A percentile compares a stretch with the other conserved stretches of the same genome.
These are phyloP conservation scores for Barnardius zonarius DNA, from an alignment of 2,113 vertebrate species.

Conservation along the genomic window DNA sequence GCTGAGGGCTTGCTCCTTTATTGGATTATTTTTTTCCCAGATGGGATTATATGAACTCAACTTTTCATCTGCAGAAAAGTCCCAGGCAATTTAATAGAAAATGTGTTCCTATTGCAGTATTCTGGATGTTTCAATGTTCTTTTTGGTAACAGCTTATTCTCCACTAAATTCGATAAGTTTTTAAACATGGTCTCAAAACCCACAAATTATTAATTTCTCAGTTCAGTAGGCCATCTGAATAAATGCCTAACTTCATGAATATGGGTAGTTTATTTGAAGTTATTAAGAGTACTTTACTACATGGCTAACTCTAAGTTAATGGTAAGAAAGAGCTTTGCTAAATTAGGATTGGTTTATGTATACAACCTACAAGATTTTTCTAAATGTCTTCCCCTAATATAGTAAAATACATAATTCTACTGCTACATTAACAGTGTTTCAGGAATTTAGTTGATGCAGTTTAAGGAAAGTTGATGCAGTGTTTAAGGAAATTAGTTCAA, in stretches of 20 bases:
- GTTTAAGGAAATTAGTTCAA: neutral
- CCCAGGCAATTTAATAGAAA: neutral
- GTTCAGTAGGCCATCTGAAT: neutral
- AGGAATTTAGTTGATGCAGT: neutral
- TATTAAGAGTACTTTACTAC: neutral
- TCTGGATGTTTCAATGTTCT: neutral
- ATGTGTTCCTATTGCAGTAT: neutral
- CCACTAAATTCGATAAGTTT: neutral
- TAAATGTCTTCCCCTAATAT: neutral
- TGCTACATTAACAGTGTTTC: neutral
- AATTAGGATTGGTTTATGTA: neutral
- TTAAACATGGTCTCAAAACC: neutral
- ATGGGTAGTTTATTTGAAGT: neutral
- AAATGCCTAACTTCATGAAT: neutral
- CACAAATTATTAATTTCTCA: neutral
- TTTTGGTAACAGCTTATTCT: neutral
- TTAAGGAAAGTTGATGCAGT: neutral
- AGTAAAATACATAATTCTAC: neutral
- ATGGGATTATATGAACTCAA: conserved; percentile 8
- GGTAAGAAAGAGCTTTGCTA: neutral
- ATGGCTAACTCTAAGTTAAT: neutral
- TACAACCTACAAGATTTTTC: neutral
- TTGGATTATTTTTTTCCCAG: conserved; percentile 31
- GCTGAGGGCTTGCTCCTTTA: conserved; percentile 19
- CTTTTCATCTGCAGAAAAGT: neutral